phyloP scores from a whole-genome alignment of 2,113 vertebrate species.

The Falcunculus frontatus region DNA sequence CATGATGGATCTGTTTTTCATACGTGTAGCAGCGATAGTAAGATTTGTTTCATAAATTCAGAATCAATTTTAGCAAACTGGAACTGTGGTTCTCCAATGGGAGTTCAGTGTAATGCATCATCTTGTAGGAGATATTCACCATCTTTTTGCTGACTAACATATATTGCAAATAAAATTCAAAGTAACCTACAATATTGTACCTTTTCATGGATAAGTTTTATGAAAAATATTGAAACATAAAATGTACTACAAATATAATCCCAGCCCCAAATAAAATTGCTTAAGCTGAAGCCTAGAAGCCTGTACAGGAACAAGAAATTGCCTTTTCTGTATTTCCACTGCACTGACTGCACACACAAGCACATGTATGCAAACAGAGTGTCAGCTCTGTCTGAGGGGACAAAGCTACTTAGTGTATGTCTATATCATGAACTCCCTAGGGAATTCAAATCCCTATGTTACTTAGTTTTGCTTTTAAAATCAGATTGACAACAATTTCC shows the following conservation, averaged over 20 bases:
- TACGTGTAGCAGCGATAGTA: not conserved
- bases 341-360: fast-evolving
- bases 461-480: not conserved
- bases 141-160: not conserved
- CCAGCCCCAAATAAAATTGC: not conserved
- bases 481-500: not conserved
- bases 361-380: fast-evolving
- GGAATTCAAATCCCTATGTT: not conserved
- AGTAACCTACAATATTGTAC: not conserved
- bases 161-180: not conserved
- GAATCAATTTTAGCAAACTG: not conserved
- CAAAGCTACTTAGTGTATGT: not conserved
- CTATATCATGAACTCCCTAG: not conserved
- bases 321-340: not conserved
- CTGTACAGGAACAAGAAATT: not conserved
- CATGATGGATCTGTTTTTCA: not conserved
- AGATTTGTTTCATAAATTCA: not conserved
- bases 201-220: not conserved
- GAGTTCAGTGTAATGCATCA: not conserved
- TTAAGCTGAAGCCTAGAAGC: not conserved
- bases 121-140: not conserved
- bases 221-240: constrained; percentile 33
- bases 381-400: fast-evolving
- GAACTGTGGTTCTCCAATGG: not conserved
- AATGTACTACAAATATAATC: not conserved